Evolutionary conservation across 1,140 invertebrate species (phyloP).

Genomic region (Nasonia vitripennis): DNA sequence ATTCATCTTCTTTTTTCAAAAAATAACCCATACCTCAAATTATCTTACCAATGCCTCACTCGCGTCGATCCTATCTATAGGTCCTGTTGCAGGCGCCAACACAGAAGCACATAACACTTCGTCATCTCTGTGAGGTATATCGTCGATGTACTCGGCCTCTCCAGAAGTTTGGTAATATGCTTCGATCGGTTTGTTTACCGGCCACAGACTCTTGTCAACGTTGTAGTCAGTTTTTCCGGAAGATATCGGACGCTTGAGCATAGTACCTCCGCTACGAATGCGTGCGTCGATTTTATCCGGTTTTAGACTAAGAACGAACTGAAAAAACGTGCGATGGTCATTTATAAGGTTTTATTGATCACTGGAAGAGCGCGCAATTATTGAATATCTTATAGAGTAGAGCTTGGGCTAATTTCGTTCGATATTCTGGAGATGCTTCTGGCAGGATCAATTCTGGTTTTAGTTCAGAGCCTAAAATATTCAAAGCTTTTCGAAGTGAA

Average conservation of each 20-base stretch:
- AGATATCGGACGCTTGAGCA: conserved; percentile 80
- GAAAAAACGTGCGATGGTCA: neutral
- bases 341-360: neutral
- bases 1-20: neutral
- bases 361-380: neutral
- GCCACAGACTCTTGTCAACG: conserved; percentile 83
- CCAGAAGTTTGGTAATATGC: conserved; percentile 84
- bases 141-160: conserved; percentile 82
- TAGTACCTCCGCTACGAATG: conserved; percentile 73
- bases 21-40: neutral
- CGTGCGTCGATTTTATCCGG: conserved; percentile 65
- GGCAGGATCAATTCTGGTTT: conserved; percentile 79
- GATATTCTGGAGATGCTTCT: conserved; percentile 79
- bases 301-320: conserved; percentile 76
- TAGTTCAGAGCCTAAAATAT: conserved; percentile 78
- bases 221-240: conserved; percentile 83
- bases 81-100: conserved; percentile 74
- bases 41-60: conserved; percentile 67
- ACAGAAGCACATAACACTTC: conserved; percentile 83
- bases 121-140: conserved; percentile 75
- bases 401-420: conserved; percentile 80
- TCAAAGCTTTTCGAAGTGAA: conserved; percentile 77
- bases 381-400: conserved; percentile 85
- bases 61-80: conserved; percentile 76
- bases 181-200: conserved; percentile 86